Evolutionary conservation across 2,113 vertebrate genomes (phyloP).

Genomic region (Malurus melanocephalus): DNA sequence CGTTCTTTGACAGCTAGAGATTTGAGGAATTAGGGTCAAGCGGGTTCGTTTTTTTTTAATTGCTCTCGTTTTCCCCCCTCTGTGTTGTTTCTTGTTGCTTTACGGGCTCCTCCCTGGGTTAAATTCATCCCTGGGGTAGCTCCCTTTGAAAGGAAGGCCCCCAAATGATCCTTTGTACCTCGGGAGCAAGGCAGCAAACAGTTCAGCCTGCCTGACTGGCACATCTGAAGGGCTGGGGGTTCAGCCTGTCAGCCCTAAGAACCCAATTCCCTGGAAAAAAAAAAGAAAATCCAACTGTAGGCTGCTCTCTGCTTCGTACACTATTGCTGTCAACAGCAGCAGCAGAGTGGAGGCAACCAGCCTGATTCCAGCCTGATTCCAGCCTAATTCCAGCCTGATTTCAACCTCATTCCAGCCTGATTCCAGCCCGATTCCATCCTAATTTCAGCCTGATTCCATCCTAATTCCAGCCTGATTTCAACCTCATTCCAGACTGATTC

Average conservation of each 20-base stretch:
- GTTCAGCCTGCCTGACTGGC: conserved; percentile 31
- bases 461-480: background rate
- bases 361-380: background rate
- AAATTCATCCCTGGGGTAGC: conserved; percentile 44
- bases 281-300: background rate
- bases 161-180: background rate
- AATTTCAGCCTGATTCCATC: background rate
- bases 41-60: conserved; percentile 62
- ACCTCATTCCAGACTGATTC: background rate
- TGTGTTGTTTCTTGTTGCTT: conserved; percentile 22
- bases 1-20: conserved; percentile 39
- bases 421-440: background rate
- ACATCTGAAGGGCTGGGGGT: background rate
- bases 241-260: conserved; percentile 29
- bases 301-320: conserved; percentile 11
- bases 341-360: background rate
- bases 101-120: conserved; percentile 24
- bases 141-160: background rate
- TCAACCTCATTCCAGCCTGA: background rate
- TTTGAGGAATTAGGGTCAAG: conserved; percentile 60
- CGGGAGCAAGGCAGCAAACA: conserved; percentile 1
- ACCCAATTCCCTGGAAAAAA: conserved; percentile 34
- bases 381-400: background rate
- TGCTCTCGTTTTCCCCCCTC: conserved; percentile 59
- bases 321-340: conserved; percentile 16